Conservation (phyloP, 2,888 invertebrate species). For the Xiphydria camelus region DNA sequence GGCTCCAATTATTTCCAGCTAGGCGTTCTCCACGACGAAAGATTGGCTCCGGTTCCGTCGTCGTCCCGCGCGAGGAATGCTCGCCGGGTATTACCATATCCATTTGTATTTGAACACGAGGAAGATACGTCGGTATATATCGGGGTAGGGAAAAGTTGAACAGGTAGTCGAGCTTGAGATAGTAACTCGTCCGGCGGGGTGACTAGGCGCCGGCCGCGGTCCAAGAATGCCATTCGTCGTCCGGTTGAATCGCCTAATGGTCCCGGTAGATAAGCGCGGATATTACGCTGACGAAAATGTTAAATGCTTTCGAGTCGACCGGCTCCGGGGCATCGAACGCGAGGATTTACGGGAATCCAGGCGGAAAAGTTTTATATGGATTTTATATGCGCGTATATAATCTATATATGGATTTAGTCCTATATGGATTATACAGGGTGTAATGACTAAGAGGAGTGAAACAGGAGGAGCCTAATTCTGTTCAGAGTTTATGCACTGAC, state of each 20-base stretch:
- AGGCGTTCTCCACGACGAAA: too few species aligned
- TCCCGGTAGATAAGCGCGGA: constrained; percentile 30
- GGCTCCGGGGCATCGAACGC: background rate
- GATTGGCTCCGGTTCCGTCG: too few species aligned
- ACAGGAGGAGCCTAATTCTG: too few species aligned
- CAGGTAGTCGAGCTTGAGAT: constrained; percentile 36
- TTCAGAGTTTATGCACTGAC: too few species aligned
- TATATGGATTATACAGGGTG: too few species aligned
- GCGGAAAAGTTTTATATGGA: too few species aligned
- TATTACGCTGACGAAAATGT: constrained; percentile 14
- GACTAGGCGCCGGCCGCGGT: constrained; percentile 44
- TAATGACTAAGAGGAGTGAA: too few species aligned
- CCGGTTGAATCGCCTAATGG: constrained; percentile 27
- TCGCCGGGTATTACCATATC: background rate
- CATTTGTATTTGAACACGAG: constrained; percentile 1
- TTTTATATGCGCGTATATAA: too few species aligned
- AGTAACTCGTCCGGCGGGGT: constrained; percentile 44
- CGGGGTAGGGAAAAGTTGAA: background rate
- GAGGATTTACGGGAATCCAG: too few species aligned
- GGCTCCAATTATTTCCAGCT: too few species aligned
- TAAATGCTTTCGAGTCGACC: background rate
- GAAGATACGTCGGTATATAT: background rate
- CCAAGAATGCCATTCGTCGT: constrained; percentile 43
- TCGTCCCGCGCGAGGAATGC: too few species aligned
- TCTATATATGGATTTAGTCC: too few species aligned